Conservation (phyloP, 2,888 invertebrate genomes). For the Hirtodrosophila histrioides region DNA sequence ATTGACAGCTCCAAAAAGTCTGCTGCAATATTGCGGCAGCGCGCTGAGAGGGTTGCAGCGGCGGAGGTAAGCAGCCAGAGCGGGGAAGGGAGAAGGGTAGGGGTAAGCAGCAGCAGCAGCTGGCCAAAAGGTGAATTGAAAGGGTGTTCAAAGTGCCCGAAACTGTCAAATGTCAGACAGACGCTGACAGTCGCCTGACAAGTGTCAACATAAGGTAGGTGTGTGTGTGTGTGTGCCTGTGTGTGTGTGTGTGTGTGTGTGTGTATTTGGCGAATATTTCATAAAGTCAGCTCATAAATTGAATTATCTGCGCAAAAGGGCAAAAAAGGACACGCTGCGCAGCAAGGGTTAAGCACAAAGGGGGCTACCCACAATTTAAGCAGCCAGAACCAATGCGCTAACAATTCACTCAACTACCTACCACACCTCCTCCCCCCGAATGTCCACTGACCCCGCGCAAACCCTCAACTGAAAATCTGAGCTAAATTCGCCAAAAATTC, state of each 20-base stretch:
- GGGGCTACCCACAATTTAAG: conserved; percentile 36
- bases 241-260: conserved; percentile 17
- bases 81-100: not conserved
- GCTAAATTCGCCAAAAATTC: not conserved
- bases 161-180: conserved; percentile 75
- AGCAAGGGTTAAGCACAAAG: conserved; percentile 38
- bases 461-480: no score
- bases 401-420: conserved; percentile 27
- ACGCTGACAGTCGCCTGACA: conserved; percentile 73
- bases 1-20: conserved; percentile 66
- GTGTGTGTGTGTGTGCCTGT: conserved; percentile 10
- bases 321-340: conserved; percentile 26
- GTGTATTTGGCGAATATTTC: conserved; percentile 54
- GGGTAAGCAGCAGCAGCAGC: conserved; percentile 34
- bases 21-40: conserved; percentile 62
- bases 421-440: not conserved
- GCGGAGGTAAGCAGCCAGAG: no score
- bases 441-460: conserved; percentile 34
- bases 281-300: conserved; percentile 69
- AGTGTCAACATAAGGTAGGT: conserved; percentile 70
- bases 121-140: conserved; percentile 57
- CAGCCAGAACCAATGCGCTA: conserved; percentile 48
- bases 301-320: conserved; percentile 66
- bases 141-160: conserved; percentile 58
- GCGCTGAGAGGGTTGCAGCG: conserved; percentile 28